phyloP scores from a whole-genome alignment of 2,113 vertebrate species.

The Gobiocypris rarus region DNA sequence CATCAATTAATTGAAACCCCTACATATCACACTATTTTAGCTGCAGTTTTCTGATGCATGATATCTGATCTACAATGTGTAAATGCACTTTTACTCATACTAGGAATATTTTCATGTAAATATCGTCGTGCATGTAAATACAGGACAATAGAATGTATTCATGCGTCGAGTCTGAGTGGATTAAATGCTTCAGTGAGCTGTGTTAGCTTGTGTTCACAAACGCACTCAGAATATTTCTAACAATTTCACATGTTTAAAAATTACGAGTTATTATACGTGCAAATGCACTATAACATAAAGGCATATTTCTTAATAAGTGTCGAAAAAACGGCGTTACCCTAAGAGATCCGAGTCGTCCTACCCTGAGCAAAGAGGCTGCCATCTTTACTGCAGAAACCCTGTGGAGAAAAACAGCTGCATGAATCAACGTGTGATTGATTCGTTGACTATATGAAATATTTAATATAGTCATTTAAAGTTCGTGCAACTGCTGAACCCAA shows the following conservation, averaged over 20 bases:
- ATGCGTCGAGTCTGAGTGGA: slow-evolving; percentile 7
- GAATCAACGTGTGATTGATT: background rate
- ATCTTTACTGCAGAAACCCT: slow-evolving; percentile 65
- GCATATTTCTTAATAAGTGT: background rate
- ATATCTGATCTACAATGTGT: too few relatives aligned
- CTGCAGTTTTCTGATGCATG: background rate
- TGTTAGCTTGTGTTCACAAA: background rate
- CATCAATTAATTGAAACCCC: background rate
- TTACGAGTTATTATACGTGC: too few relatives aligned
- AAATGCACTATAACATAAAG: too few relatives aligned
- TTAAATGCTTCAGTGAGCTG: slow-evolving; percentile 19
- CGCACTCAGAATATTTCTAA: too few relatives aligned
- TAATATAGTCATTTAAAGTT: background rate
- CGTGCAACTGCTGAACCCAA: background rate
- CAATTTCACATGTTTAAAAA: background rate
- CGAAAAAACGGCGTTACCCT: slow-evolving; percentile 74
- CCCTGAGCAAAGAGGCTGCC: slow-evolving; percentile 75
- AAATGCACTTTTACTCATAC: background rate
- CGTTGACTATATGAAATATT: too few relatives aligned
- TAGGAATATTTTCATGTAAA: background rate
- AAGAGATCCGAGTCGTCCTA: slow-evolving; percentile 68
- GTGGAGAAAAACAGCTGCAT: slow-evolving; percentile 21
- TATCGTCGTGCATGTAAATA: background rate
- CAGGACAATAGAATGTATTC: background rate
- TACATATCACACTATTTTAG: background rate